These are phyloP conservation scores for Chaetogeoica ovagalla DNA, from an alignment of 2,888 invertebrate species.

Conservation along the genomic window DNA sequence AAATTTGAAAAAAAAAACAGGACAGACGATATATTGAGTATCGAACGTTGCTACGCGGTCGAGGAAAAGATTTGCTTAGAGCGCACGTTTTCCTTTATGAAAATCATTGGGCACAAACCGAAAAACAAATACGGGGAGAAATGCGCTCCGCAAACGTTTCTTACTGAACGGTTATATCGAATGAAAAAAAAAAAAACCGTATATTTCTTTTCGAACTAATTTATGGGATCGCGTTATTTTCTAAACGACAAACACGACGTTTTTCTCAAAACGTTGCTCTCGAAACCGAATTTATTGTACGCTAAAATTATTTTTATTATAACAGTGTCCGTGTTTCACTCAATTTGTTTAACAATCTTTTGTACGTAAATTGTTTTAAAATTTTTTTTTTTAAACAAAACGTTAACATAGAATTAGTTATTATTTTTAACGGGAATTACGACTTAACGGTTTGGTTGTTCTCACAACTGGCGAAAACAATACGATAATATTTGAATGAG, in stretches of 20 bases:
- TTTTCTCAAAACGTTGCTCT: background rate
- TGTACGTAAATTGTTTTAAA: too few relatives aligned
- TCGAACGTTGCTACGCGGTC: background rate
- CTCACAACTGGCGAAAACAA: too few relatives aligned
- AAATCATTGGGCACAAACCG: constrained; percentile 27
- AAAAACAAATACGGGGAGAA: constrained; percentile 30
- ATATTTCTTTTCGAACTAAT: constrained; percentile 2
- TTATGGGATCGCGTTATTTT: too few relatives aligned
- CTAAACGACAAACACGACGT: background rate
- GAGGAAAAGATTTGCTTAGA: constrained; percentile 42
- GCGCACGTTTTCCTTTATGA: constrained; percentile 37
- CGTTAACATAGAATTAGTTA: too few relatives aligned
- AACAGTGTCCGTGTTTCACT: too few relatives aligned
- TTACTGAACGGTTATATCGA: background rate
- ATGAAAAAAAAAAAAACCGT: constrained; percentile 11
- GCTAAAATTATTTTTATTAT: too few relatives aligned
- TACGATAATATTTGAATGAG: too few relatives aligned
- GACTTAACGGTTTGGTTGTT: too few relatives aligned
- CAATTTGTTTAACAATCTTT: too few relatives aligned
- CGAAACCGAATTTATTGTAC: too few relatives aligned
- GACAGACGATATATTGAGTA: constrained; percentile 35
- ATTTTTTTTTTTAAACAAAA: too few relatives aligned
- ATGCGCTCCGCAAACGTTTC: constrained; percentile 5
- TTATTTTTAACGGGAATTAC: too few relatives aligned
- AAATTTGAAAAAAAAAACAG: constrained; percentile 11